A percentile compares a stretch with the other conserved stretches of the same genome.
These are phyloP conservation scores for Boleophthalmus pectinirostris DNA, from an alignment of 2,113 vertebrate species.

Conservation along the genomic window DNA sequence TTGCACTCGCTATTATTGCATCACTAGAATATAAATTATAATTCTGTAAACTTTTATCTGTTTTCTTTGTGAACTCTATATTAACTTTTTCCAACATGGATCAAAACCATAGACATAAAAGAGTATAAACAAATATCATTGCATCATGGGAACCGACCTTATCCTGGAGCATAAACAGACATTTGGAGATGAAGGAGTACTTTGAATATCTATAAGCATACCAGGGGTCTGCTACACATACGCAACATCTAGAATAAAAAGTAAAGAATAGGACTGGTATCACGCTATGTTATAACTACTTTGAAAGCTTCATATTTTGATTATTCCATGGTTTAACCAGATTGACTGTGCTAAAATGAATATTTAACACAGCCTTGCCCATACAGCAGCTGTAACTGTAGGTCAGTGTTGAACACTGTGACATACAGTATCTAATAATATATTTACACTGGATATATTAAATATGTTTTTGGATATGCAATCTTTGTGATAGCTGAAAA, in stretches of 20 bases:
- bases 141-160: constrained; percentile 21
- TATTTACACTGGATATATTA: no score
- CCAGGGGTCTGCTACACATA: background rate
- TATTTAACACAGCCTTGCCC: background rate
- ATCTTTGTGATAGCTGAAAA: background rate
- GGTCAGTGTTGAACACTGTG: no score
- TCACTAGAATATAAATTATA: constrained; percentile 32
- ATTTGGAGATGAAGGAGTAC: constrained; percentile 6
- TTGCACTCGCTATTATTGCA: constrained; percentile 34
- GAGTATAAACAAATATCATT: constrained; percentile 33
- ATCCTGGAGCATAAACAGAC: constrained; percentile 35
- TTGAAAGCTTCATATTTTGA: background rate
- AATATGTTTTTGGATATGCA: background rate
- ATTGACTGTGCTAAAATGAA: background rate
- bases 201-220: background rate
- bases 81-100: constrained; percentile 1
- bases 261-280: background rate
- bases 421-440: no score
- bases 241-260: background rate
- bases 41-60: background rate
- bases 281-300: background rate
- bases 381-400: no score
- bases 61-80: constrained; percentile 12
- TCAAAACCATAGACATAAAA: constrained; percentile 28
- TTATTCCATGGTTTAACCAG: background rate